Base-by-base conservation (phyloP, 53 echinoderm and acorn worm genomes). In the Echinometra lucunter region DNA sequence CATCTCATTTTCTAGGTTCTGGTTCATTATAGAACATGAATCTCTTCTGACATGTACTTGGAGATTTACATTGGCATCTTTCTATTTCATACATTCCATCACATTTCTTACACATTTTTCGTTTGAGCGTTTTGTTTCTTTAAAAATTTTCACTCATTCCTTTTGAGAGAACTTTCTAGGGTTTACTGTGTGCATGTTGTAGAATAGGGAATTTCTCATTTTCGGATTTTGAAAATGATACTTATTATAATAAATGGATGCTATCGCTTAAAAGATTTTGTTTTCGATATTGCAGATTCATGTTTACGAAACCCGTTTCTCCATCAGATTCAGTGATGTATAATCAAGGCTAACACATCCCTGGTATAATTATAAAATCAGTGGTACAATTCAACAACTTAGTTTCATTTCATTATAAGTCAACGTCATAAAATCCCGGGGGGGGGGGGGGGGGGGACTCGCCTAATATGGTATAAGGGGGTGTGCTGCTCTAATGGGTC, bases 321-420 rank as follows among this genome's bases (percentile, higher is more conserved):
- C 2, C 28, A n/a, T n/a, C n/a, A n/a, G n/a, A n/a, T n/a, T n/a
- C n/a, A n/a, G n/a, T n/a, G n/a, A n/a, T n/a, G n/a, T n/a, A n/a
- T n/a, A n/a, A n/a, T n/a, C n/a, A n/a, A n/a, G n/a, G n/a, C n/a
- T n/a, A n/a, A n/a, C n/a, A n/a, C n/a, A n/a, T n/a, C n/a, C n/a
- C n/a, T n/a, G n/a, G n/a, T n/a, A n/a, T 72, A 0, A 12, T 3
- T 72, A 13, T 72, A n/a, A 72, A 30, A 72, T 35, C 72, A 72
- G 15, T 34, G 72, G 13, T 4, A 63, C 25, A 27, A 63, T 15
- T 72, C 72, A 12, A 13, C 35, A 13, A 1, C 32, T 72, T 28
- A 28, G 16, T 72, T 72, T 72, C 72, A 72, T n/a, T n/a, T n/a
- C n/a, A n/a, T n/a, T n/a, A n/a, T n/a, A 35, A 72, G 72, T 72